A percentile compares a stretch with the other conserved stretches of the same genome.
phyloP scores from a whole-genome alignment of 2,888 invertebrate species.

The Eledone cirrhosa region DNA sequence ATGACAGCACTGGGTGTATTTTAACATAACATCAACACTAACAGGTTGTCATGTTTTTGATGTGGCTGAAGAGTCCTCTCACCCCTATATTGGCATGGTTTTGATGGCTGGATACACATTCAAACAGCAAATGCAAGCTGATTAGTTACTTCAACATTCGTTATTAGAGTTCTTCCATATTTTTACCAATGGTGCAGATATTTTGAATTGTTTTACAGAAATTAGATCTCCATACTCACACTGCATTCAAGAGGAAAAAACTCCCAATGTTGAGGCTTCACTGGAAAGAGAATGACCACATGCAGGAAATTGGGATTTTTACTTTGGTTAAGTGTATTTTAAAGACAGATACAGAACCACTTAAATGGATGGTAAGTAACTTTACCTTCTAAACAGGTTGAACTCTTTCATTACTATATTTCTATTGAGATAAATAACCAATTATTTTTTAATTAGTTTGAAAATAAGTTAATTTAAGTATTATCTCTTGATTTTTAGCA shows the following conservation, averaged over 20 bases:
- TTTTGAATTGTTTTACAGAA: slow-evolving; percentile 41
- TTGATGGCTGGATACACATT: background rate
- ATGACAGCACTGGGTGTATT: too few relatives aligned
- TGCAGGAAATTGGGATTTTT: slow-evolving; percentile 57
- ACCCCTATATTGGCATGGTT: background rate
- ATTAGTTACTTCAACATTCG: too few relatives aligned
- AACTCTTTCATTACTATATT: background rate
- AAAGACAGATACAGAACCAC: slow-evolving; percentile 45
- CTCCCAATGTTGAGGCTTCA: slow-evolving; percentile 48
- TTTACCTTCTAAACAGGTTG: background rate
- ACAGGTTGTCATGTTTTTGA: too few relatives aligned
- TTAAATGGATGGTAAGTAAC: slow-evolving; percentile 60
- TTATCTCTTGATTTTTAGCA: too few relatives aligned
- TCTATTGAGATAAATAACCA: too few relatives aligned
- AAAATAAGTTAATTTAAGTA: too few relatives aligned
- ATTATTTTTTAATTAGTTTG: too few relatives aligned
- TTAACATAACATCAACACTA: too few relatives aligned
- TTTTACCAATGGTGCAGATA: background rate
- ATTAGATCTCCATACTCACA: slow-evolving; percentile 46
- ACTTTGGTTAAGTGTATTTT: slow-evolving; percentile 56
- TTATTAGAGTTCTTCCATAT: background rate
- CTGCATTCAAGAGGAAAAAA: slow-evolving; percentile 45
- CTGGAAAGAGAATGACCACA: slow-evolving; percentile 48
- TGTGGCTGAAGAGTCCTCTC: background rate
- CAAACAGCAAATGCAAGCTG: background rate